Conservation (phyloP, 2,113 vertebrate species). For the Cichladusa arquata region DNA sequence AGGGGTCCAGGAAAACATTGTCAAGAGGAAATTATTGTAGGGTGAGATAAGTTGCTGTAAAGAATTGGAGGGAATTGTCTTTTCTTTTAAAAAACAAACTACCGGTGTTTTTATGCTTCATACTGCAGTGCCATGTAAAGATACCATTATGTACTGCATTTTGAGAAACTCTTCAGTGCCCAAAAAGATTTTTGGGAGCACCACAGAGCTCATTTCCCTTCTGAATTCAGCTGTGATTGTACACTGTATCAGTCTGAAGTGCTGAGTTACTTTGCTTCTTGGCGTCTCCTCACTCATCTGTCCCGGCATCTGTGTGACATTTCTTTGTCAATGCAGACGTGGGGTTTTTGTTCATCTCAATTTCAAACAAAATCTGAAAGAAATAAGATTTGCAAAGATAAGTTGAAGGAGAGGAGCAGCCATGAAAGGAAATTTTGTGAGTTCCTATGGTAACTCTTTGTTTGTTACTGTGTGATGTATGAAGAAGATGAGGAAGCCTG, state of each 20-base stretch:
- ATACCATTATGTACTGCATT: not conserved
- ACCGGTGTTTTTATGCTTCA: not conserved
- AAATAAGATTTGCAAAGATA: not conserved
- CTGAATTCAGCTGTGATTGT: not conserved
- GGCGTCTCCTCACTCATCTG: not conserved
- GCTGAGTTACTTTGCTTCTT: not conserved
- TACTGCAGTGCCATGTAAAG: not conserved
- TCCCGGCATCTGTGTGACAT: not conserved
- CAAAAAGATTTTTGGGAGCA: not conserved
- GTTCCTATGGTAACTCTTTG: not conserved
- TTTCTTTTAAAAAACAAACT: not conserved
- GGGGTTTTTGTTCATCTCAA: not conserved
- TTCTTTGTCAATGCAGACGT: not conserved
- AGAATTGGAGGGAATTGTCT: not conserved
- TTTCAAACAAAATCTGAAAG: not conserved
- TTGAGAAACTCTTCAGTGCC: not conserved
- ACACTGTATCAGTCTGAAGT: not conserved
- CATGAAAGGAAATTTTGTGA: not conserved
- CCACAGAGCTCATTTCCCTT: not conserved
- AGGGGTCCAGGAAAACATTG: not conserved
- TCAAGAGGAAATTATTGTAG: not conserved
- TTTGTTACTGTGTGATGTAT: not conserved
- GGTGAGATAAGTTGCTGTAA: not conserved
- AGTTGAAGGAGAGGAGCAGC: not conserved
- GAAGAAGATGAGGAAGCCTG: not conserved